Conservation (phyloP, 2,113 vertebrate genomes). For the Hypanus sabinus region DNA sequence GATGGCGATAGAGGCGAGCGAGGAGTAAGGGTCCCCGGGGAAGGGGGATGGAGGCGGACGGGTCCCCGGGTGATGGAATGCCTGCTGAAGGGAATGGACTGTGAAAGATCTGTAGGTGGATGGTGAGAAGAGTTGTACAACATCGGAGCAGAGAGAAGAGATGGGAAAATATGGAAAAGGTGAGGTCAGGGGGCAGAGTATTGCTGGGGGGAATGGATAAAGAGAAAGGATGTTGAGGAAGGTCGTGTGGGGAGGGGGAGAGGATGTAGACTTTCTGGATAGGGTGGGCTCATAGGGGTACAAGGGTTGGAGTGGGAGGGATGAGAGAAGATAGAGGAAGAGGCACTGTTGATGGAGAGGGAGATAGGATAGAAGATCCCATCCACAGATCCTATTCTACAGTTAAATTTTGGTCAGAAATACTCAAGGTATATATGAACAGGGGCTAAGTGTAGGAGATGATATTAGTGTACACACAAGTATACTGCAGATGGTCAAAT, state of each 20-base stretch:
- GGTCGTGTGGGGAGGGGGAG: neutral
- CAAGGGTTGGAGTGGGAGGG: neutral
- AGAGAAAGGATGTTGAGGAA: neutral
- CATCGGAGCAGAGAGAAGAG: no score
- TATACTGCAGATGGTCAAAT: no score
- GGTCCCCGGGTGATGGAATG: neutral
- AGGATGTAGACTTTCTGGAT: neutral
- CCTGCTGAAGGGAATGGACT: no score
- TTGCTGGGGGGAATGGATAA: fast-evolving
- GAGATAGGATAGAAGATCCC: no score
- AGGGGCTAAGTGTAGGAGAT: no score
- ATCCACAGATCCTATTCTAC: no score
- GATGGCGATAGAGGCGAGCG: neutral
- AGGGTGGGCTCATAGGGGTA: neutral
- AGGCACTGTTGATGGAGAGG: neutral
- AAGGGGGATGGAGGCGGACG: neutral
- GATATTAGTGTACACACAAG: no score
- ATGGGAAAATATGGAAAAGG: no score
- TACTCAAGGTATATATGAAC: no score
- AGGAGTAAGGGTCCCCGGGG: neutral
- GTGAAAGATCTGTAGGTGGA: no score
- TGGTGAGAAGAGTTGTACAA: no score
- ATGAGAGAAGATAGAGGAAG: neutral
- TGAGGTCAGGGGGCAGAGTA: conserved; percentile 14
- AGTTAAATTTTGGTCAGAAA: no score